Evolutionary conservation across 2,113 vertebrate species (phyloP), one percentile per base, ranked within the genome.

Genomic region (Psilopsiagon aurifrons): DNA sequence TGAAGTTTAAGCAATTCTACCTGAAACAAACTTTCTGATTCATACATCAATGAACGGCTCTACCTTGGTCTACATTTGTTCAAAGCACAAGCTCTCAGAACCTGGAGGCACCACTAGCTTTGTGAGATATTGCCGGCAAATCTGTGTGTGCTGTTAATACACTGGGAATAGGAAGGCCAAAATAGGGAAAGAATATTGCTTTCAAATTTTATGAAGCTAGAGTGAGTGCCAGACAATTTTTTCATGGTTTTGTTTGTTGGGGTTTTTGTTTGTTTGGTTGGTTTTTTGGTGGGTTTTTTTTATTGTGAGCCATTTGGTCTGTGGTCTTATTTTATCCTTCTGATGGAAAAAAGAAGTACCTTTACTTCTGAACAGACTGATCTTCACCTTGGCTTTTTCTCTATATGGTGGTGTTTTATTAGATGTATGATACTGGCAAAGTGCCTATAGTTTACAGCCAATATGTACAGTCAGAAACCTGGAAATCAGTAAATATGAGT

Each of bases 1-100:
- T 78, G 68, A 88, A 82, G 41, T 86, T 77, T 83, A 94, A 96
- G 86, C 70, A 89, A 10, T 96, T 94, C 59, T 89, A 69, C 84
- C 62, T 74, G 76, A 68, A 93, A 74, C 89, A 93, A 94, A 80
- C 35, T 57, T 97, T 88, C 84, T 94, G 85, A 96, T 97, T 95
- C 95, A 54, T 63, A 7, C 64, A 28, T 92, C 71, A 80, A 12
- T 43, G 67, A 84, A 84, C 89, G 70, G 31, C 85, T 92, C 88
- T 86, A 85, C 75, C 60, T 91, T 43, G 4, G 22, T 89, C 55
- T 94, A 33, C 90, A 62, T 95, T 93, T 94, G 59, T 93, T 94
- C 85, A 90, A 68, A 91, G 75, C 86, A 88, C 1, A 5, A 93
- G 57, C 86, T 96, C 70, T 92, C 91, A 87, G 86, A 95, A 96